A percentile compares a stretch with the other conserved stretches of the same genome.
Conservation (phyloP, 2,113 vertebrate species). For the Acrocephalus arundinaceus region DNA sequence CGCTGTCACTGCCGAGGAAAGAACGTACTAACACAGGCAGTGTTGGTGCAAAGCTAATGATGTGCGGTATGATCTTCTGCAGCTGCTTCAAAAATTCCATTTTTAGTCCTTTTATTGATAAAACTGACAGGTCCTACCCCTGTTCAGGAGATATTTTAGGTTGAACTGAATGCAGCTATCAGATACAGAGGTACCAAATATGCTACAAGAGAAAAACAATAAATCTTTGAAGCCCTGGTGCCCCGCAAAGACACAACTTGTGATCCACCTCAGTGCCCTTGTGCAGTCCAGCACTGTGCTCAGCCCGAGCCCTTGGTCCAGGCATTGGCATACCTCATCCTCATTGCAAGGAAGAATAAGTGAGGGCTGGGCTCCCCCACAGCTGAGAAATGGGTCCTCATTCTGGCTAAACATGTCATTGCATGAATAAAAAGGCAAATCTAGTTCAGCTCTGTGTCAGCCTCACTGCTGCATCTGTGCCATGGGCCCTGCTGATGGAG, state of each 20-base stretch:
- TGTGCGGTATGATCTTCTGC: background rate
- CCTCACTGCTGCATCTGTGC: background rate
- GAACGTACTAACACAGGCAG: background rate
- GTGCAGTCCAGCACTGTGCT: background rate
- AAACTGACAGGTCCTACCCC: background rate
- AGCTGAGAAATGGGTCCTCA: background rate
- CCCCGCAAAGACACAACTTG: background rate
- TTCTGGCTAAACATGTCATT: background rate
- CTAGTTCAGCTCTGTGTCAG: background rate
- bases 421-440: background rate
- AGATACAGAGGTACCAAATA: background rate
- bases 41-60: background rate
- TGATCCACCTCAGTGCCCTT: rapidly evolving
- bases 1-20: rapidly evolving
- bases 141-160: background rate
- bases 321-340: background rate
- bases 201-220: background rate
- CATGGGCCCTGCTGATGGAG: rapidly evolving
- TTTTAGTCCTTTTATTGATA: conserved; percentile 22
- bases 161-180: background rate
- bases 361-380: background rate
- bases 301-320: background rate
- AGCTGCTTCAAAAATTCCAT: background rate
- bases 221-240: background rate
- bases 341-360: background rate